These are phyloP conservation scores for Helicoverpa armigera DNA, from an alignment of 1,140 invertebrate genomes.

Conservation along the genomic window DNA sequence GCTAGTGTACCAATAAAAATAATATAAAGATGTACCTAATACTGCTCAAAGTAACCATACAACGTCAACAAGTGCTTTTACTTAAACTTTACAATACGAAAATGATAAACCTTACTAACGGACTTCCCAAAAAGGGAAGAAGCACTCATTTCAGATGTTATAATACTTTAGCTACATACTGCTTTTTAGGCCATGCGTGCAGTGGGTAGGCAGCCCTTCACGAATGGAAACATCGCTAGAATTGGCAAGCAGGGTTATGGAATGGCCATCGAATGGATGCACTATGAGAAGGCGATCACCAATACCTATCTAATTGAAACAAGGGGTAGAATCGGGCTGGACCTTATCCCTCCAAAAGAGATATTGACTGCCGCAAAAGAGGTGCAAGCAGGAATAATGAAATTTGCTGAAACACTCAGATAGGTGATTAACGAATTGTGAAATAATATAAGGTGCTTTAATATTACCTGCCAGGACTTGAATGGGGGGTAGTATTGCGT, in stretches of 20 bases:
- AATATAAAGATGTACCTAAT: too few relatives aligned
- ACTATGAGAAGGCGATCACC: neutral
- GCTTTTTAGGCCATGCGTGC: slow-evolving; percentile 4
- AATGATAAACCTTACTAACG: too few relatives aligned
- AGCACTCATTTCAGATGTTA: too few relatives aligned
- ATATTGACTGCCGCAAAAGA: slow-evolving; percentile 14
- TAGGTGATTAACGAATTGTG: neutral
- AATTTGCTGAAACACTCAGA: neutral
- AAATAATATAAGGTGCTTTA: too few relatives aligned
- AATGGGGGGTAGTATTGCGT: too few relatives aligned
- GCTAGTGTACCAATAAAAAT: too few relatives aligned
- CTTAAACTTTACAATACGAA: too few relatives aligned
- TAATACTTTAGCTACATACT: neutral
- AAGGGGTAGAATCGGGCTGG: neutral
- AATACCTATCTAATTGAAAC: slow-evolving; percentile 4
- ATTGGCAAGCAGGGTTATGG: neutral
- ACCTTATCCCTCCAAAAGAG: neutral
- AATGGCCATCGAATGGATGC: slow-evolving; percentile 13
- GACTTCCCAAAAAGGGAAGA: too few relatives aligned
- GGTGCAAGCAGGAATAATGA: neutral
- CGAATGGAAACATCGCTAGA: neutral
- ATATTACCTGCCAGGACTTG: too few relatives aligned
- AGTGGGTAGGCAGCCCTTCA: neutral
- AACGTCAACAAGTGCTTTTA: too few relatives aligned
- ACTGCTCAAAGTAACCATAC: too few relatives aligned